phyloP scores from a whole-genome alignment of 2,797 vertebrate species.

The Cichlasoma orientale region DNA sequence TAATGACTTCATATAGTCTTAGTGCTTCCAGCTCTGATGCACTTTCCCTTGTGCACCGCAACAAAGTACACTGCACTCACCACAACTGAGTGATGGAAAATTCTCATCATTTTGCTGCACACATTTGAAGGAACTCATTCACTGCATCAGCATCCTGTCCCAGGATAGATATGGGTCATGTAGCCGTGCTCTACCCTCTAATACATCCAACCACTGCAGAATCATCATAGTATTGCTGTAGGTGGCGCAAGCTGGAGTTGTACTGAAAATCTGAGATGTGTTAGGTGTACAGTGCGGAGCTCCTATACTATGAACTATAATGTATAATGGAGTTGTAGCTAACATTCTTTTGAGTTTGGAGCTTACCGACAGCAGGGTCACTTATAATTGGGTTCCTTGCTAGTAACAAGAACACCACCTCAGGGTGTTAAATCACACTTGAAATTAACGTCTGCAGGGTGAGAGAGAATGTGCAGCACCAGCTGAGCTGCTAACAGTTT shows the following conservation, averaged over 20 bases:
- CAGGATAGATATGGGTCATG: neutral
- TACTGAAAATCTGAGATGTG: neutral
- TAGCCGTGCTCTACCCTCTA: neutral
- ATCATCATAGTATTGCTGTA: neutral
- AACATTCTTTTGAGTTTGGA: neutral
- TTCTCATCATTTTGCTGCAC: neutral
- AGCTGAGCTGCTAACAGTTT: neutral
- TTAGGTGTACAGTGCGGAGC: neutral
- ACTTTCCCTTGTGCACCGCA: neutral
- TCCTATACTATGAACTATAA: neutral
- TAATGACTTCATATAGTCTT: neutral
- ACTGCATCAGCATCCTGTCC: neutral
- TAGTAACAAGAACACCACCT: slow-evolving; percentile 26
- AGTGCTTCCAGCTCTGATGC: neutral
- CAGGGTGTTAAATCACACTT: slow-evolving; percentile 6
- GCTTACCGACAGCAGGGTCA: neutral
- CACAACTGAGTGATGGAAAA: neutral
- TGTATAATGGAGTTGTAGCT: neutral
- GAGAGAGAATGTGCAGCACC: slow-evolving; percentile 1
- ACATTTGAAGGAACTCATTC: no score
- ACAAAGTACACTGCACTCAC: neutral
- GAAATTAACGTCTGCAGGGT: slow-evolving; percentile 30
- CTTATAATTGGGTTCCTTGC: neutral
- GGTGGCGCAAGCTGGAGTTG: neutral
- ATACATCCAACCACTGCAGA: neutral